Conservation (phyloP, 92 coral and sea anemone genomes). For the Zoanthus sansibaricus region DNA sequence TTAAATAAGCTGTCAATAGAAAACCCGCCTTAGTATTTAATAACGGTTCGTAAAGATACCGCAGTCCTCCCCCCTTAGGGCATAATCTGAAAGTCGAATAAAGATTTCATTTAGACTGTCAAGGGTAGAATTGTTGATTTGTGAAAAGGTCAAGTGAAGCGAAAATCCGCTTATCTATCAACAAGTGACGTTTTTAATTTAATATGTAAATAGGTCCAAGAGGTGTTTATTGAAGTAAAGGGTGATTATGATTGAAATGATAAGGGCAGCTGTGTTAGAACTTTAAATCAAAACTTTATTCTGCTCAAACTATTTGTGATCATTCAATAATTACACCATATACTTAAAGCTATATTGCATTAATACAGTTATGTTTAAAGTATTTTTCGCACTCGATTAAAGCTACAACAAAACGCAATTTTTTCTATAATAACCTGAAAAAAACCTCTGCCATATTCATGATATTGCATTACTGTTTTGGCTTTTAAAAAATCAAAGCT, state of each 20-base stretch:
- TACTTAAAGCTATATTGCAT: no score
- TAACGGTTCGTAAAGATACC: constrained; percentile 42
- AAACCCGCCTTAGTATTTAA: constrained; percentile 45
- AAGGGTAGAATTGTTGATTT: constrained; percentile 30
- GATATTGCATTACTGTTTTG: no score
- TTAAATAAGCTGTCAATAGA: constrained; percentile 37
- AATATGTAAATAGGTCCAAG: constrained; percentile 40
- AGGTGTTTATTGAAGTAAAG: constrained; percentile 12
- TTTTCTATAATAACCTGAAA: no score
- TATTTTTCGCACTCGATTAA: no score
- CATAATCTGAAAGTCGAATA: constrained; percentile 15
- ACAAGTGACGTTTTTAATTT: constrained; percentile 35
- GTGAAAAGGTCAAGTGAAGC: constrained; percentile 33
- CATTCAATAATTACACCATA: no score
- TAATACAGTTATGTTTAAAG: no score
- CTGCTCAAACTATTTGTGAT: no score
- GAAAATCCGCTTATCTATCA: constrained; percentile 37
- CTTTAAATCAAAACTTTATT: not conserved
- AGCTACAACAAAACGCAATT: no score
- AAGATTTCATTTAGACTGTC: constrained; percentile 31
- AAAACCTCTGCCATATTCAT: no score
- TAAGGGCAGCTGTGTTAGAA: constrained; percentile 7
- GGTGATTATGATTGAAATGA: not conserved
- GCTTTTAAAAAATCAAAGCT: no score
- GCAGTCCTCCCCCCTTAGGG: constrained; percentile 23